phyloP scores from a whole-genome alignment of 2,797 vertebrate genomes.

The Malacoctenus gilli region DNA sequence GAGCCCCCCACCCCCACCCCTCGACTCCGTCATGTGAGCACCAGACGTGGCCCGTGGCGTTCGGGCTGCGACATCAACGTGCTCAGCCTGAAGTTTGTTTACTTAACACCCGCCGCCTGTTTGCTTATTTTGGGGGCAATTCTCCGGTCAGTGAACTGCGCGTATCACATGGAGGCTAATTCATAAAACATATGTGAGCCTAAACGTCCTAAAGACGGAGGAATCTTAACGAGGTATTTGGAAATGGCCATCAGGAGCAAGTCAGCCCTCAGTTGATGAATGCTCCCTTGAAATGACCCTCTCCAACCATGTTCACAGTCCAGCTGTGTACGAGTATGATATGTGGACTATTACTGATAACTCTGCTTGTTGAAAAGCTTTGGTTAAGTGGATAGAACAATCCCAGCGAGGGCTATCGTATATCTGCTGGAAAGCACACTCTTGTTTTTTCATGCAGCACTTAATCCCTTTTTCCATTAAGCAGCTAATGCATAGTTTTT shows the following conservation, averaged over 20 bases:
- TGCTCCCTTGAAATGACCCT: constrained; percentile 65
- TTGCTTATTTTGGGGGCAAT: constrained; percentile 44
- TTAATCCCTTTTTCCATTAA: constrained; percentile 65
- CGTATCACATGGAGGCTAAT: constrained; percentile 47
- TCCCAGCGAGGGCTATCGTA: constrained; percentile 59
- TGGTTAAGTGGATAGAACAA: constrained; percentile 65
- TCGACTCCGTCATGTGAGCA: constrained; percentile 41
- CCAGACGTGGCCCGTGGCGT: constrained; percentile 33
- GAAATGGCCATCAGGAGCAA: constrained; percentile 62
- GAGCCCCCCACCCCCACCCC: constrained; percentile 13
- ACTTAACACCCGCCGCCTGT: constrained; percentile 26
- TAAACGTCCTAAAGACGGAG: constrained; percentile 56
- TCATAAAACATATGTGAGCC: constrained; percentile 68
- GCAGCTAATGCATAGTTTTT: constrained; percentile 28
- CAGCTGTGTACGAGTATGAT: constrained; percentile 55
- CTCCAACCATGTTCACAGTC: constrained; percentile 45
- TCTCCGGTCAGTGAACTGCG: constrained; percentile 29
- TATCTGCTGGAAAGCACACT: constrained; percentile 61
- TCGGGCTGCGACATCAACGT: constrained; percentile 1
- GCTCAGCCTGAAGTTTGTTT: constrained; percentile 17
- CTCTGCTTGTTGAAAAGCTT: constrained; percentile 69
- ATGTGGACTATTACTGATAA: constrained; percentile 66
- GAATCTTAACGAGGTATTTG: constrained; percentile 74
- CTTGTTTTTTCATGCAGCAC: constrained; percentile 52
- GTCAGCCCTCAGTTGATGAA: constrained; percentile 62